Conservation (phyloP, 1,140 invertebrate genomes). For the Trichonephila clavipes region DNA sequence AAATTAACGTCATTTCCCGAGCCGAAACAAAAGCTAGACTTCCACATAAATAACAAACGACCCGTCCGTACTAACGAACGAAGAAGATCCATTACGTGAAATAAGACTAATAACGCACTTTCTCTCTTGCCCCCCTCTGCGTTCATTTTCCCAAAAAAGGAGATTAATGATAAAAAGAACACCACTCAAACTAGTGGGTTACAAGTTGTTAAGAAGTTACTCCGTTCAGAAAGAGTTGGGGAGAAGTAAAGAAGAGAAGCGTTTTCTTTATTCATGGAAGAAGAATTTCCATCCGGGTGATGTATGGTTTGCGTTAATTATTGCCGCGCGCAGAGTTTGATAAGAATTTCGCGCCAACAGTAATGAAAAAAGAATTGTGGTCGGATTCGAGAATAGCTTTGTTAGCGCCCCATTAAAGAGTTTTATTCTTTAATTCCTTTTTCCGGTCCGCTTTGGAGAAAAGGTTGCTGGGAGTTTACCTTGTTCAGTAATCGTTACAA, state of each 20-base stretch:
- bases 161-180: background rate
- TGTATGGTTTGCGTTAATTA: background rate
- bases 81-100: background rate
- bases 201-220: background rate
- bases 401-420: background rate
- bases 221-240: too few relatives aligned
- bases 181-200: background rate
- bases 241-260: background rate
- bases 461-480: background rate
- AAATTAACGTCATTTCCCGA: background rate
- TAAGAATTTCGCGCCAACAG: background rate
- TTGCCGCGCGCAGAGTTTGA: background rate
- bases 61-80: background rate
- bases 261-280: background rate
- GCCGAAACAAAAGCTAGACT: background rate
- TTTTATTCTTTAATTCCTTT: background rate
- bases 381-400: background rate
- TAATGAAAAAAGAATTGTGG: too few relatives aligned
- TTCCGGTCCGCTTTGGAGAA: too few relatives aligned
- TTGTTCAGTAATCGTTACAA: background rate
- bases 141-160: background rate
- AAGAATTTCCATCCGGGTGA: background rate
- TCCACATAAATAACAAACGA: background rate
- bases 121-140: background rate
- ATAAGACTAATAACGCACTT: background rate